Percentiles rank a stretch among this genome's conserved stretches.
phyloP scores from a whole-genome alignment of 2,888 invertebrate genomes.

The Blastobasis adustella region DNA sequence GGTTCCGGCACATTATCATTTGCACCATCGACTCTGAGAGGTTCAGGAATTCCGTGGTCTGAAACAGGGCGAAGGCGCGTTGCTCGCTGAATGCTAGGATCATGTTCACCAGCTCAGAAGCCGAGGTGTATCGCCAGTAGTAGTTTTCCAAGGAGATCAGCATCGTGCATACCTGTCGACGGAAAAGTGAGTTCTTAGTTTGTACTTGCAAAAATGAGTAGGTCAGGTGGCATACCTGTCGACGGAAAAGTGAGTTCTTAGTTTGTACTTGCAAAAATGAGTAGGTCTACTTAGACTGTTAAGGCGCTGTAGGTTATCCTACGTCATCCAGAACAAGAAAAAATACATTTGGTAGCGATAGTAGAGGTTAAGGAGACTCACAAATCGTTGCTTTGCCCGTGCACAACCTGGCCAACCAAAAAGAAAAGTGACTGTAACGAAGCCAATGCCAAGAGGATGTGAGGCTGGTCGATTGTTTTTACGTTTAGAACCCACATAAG shows the following conservation, averaged over 20 bases:
- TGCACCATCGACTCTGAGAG: constrained; percentile 96
- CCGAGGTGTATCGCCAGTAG: constrained; percentile 96
- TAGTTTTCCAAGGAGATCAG: constrained; percentile 94
- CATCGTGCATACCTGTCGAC: constrained; percentile 88
- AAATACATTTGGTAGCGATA: too few relatives aligned
- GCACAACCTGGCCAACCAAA: too few relatives aligned
- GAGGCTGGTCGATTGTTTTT: too few relatives aligned
- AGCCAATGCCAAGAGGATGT: too few relatives aligned
- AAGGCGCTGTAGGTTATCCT: too few relatives aligned
- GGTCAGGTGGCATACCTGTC: constrained; percentile 88
- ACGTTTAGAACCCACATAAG: too few relatives aligned
- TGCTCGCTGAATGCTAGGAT: constrained; percentile 93
- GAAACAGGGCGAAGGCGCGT: constrained; percentile 88
- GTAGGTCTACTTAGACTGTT: too few relatives aligned
- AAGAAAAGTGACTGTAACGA: too few relatives aligned
- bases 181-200: not conserved
- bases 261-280: not conserved
- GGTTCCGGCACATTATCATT: constrained; percentile 93
- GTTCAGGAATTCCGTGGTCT: constrained; percentile 87
- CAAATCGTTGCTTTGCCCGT: too few relatives aligned
- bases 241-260: constrained; percentile 1
- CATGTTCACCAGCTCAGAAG: constrained; percentile 95
- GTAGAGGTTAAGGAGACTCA: too few relatives aligned
- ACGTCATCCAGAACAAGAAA: too few relatives aligned
- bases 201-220: not conserved